Evolutionary conservation across 2,888 invertebrate genomes (phyloP).

Genomic region (Taenaris catops): DNA sequence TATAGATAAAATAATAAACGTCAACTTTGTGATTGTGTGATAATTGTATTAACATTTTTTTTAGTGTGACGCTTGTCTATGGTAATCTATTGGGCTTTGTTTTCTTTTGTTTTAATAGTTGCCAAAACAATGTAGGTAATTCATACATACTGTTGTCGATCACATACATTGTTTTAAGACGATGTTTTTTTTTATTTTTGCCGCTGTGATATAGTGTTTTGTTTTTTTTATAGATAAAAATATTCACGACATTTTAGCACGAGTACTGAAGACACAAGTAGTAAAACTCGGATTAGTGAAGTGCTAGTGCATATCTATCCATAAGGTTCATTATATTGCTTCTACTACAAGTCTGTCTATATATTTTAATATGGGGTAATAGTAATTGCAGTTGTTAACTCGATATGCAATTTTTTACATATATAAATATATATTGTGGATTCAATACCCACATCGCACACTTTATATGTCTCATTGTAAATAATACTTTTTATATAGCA

Average conservation of each 20-base stretch:
- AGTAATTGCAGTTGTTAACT: too few relatives aligned
- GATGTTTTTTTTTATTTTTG: slow-evolving; percentile 50
- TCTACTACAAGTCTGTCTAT: slow-evolving; percentile 22
- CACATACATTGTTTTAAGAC: slow-evolving; percentile 39
- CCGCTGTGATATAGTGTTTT: slow-evolving; percentile 31
- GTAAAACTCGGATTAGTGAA: slow-evolving; percentile 67
- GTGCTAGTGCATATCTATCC: slow-evolving; percentile 46
- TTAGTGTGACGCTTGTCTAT: slow-evolving; percentile 56
- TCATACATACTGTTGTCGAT: slow-evolving; percentile 1
- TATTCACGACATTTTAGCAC: slow-evolving; percentile 71
- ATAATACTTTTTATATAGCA: neutral
- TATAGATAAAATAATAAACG: slow-evolving; percentile 9
- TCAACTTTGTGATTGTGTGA: slow-evolving; percentile 24
- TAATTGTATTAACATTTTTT: slow-evolving; percentile 39
- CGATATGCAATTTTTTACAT: too few relatives aligned
- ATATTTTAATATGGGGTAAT: too few relatives aligned
- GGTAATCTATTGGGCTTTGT: slow-evolving; percentile 33
- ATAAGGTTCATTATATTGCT: slow-evolving; percentile 46
- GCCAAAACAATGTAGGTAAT: neutral
- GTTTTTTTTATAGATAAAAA: slow-evolving; percentile 73
- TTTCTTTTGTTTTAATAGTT: slow-evolving; percentile 29
- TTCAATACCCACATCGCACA: neutral
- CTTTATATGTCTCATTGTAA: neutral
- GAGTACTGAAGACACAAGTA: slow-evolving; percentile 69
- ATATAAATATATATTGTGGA: too few relatives aligned